These are phyloP conservation scores for Solenodon paradoxus DNA, from an alignment of 2,113 vertebrate genomes.

Conservation along the genomic window DNA sequence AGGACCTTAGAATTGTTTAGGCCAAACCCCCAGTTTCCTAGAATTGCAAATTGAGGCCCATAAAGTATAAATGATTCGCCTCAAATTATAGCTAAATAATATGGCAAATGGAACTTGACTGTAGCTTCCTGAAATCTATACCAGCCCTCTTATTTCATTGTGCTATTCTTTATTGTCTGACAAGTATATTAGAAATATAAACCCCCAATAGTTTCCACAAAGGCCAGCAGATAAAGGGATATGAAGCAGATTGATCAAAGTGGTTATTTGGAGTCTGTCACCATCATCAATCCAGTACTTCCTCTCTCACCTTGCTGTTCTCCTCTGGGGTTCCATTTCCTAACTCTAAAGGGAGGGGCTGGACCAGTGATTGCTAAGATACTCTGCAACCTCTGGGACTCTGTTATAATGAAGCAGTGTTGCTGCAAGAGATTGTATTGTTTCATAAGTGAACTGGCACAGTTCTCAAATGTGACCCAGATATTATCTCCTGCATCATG, in stretches of 20 bases:
- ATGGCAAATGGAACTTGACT: neutral
- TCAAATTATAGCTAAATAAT: neutral
- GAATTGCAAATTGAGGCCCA: neutral
- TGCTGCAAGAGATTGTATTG: accelerated
- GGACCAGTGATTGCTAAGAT: no score
- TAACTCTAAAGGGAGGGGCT: neutral
- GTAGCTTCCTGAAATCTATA: neutral
- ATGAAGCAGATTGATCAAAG: neutral
- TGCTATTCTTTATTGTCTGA: neutral
- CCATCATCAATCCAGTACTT: neutral
- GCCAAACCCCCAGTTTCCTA: neutral
- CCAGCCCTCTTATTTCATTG: neutral
- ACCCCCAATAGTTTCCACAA: neutral
- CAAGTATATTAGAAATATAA: neutral
- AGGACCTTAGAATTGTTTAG: neutral
- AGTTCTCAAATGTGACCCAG: neutral
- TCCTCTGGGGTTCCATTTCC: no score
- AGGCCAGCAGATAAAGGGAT: neutral
- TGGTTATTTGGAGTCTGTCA: neutral
- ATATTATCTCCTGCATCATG: neutral
- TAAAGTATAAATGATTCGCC: neutral
- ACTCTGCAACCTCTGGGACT: neutral
- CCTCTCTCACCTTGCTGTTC: neutral
- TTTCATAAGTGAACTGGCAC: neutral
- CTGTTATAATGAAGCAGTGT: neutral